Conservation (phyloP, 2,888 invertebrate genomes). For the Spatulosminthurus flaviceps region DNA sequence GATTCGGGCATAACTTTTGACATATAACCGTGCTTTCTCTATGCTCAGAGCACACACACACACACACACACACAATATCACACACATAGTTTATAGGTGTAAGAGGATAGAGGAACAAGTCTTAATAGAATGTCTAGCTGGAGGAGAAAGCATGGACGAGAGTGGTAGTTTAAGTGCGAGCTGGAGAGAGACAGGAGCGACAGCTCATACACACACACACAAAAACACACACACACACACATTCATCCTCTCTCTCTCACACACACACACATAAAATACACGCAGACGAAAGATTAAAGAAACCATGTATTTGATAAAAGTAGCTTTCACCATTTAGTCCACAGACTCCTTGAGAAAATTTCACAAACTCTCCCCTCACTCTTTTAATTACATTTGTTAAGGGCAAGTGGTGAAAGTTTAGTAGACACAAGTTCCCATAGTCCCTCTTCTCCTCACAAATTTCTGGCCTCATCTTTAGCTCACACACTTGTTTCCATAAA, state of each 20-base stretch:
- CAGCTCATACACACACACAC: too few relatives aligned
- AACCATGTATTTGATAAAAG: slow-evolving; percentile 6
- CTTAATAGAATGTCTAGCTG: too few relatives aligned
- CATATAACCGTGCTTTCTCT: too few relatives aligned
- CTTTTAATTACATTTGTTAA: slow-evolving; percentile 27
- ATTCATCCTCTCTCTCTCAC: too few relatives aligned
- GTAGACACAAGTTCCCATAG: background rate
- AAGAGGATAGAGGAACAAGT: too few relatives aligned
- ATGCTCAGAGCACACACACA: too few relatives aligned
- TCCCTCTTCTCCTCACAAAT: background rate
- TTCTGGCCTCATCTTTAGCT: background rate
- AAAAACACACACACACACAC: too few relatives aligned
- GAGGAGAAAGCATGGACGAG: background rate
- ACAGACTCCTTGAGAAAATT: background rate
- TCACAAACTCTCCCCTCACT: background rate
- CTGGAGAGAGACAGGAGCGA: background rate
- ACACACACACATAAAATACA: too few relatives aligned
- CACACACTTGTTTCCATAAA: too few relatives aligned
- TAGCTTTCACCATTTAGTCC: background rate
- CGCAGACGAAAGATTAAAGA: background rate
- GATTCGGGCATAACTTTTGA: background rate
- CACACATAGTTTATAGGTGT: too few relatives aligned
- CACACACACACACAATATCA: too few relatives aligned
- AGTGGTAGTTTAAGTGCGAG: too few relatives aligned
- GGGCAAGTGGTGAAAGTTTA: background rate